Evolutionary conservation across 2,888 invertebrate genomes (phyloP).

Genomic region (Caenorhabditis sp.): DNA sequence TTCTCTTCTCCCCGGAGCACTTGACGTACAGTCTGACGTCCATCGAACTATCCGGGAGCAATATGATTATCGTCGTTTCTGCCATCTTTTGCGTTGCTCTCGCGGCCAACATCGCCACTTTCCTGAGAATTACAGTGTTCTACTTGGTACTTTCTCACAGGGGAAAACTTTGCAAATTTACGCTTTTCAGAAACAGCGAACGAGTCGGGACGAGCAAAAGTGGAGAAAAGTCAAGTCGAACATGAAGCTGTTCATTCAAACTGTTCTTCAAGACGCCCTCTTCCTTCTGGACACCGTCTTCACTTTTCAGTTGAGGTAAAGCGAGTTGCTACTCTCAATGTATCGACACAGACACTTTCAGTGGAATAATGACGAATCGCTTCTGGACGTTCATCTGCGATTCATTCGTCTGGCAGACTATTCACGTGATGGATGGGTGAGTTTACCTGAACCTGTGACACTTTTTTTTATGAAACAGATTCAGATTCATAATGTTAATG

Average conservation of each 20-base stretch:
- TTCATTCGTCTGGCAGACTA: constrained; percentile 5
- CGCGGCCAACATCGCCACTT: too few species aligned
- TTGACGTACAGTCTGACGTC: constrained; percentile 4
- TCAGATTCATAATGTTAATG: constrained; percentile 44
- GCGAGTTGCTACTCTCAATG: neutral
- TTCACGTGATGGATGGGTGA: constrained; percentile 13
- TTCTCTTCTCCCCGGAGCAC: constrained; percentile 5
- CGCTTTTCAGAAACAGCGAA: constrained; percentile 12
- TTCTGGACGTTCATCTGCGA: constrained; percentile 9
- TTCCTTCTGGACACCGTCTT: constrained; percentile 18
- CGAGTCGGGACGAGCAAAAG: constrained; percentile 10
- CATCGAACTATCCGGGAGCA: too few species aligned
- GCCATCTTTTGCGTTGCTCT: too few species aligned
- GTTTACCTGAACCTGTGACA: too few species aligned
- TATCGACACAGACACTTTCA: neutral
- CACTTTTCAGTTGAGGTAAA: constrained; percentile 15
- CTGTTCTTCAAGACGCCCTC: constrained; percentile 23
- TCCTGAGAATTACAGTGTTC: too few species aligned
- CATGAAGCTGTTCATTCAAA: constrained; percentile 20
- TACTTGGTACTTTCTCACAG: constrained; percentile 12
- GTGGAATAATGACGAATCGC: neutral
- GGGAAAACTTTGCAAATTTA: too few species aligned
- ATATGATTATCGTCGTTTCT: too few species aligned
- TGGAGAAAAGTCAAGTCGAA: constrained; percentile 17
- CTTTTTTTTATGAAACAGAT: neutral